Conservation (phyloP, 30 jellyfish, hydroid and myxozoan species). For the Pseudorhiza aurosa region DNA sequence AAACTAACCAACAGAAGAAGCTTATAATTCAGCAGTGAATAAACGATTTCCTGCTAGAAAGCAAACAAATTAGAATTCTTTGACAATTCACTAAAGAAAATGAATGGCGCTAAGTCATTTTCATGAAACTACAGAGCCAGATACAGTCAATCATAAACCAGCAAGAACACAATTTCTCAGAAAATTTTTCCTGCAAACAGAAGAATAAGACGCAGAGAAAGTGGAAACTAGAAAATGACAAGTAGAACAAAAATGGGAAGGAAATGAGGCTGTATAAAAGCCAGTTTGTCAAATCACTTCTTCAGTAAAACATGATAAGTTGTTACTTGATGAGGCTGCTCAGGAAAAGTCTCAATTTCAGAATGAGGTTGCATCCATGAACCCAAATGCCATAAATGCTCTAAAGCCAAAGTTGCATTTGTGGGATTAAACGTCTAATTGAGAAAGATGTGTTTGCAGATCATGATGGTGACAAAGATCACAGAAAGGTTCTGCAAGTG, state of each 20-base stretch:
- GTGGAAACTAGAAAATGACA: background rate
- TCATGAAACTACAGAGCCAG: constrained; percentile 2
- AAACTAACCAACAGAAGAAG: background rate
- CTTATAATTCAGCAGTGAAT: background rate
- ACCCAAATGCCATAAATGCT: constrained; percentile 34
- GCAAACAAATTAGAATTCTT: background rate
- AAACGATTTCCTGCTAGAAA: constrained; percentile 2
- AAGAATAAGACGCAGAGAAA: constrained; percentile 8
- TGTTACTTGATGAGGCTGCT: constrained; percentile 41
- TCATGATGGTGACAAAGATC: background rate
- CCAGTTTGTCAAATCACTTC: constrained; percentile 35
- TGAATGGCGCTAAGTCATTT: constrained; percentile 22
- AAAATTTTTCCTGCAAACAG: background rate
- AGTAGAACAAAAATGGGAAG: background rate
- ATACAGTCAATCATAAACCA: background rate
- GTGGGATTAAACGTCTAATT: constrained; percentile 37
- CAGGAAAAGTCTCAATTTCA: constrained; percentile 37
- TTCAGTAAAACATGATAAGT: constrained; percentile 19
- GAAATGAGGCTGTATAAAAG: constrained; percentile 30
- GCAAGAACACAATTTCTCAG: background rate
- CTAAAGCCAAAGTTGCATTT: constrained; percentile 45
- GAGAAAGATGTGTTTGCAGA: constrained; percentile 17
- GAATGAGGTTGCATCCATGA: constrained; percentile 35
- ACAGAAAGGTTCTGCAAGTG: constrained; percentile 22
- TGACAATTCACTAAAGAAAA: constrained; percentile 4